Evolutionary conservation across 2,888 invertebrate species (phyloP).

Genomic region (Arctia plantaginis): DNA sequence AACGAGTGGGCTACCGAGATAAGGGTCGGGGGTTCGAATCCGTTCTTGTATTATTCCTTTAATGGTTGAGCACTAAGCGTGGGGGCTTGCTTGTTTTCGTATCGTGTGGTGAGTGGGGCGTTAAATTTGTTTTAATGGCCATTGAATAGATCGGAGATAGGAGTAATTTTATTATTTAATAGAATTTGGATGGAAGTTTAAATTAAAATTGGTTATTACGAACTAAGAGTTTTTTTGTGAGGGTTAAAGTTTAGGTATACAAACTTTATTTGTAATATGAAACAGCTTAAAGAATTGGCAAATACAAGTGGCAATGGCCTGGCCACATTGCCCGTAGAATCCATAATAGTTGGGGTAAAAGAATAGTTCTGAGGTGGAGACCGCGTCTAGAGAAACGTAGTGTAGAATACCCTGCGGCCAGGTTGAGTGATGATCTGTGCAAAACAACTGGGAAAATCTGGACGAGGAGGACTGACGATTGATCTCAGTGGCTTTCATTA

Average conservation of each 20-base stretch:
- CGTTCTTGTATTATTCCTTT: conserved; percentile 40
- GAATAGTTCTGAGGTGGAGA: too few relatives aligned
- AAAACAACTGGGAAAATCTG: too few relatives aligned
- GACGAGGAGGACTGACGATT: too few relatives aligned
- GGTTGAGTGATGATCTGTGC: too few relatives aligned
- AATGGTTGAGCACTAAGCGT: conserved; percentile 46
- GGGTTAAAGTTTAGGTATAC: neutral
- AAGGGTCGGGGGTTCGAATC: conserved; percentile 50
- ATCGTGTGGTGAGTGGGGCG: conserved; percentile 28
- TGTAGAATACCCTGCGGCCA: too few relatives aligned
- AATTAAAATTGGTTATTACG: neutral
- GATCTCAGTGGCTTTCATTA: too few relatives aligned
- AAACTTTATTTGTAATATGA: too few relatives aligned
- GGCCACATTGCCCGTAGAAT: too few relatives aligned
- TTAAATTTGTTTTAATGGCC: conserved; percentile 39
- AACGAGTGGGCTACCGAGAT: conserved; percentile 53
- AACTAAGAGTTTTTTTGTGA: neutral
- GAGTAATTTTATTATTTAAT: neutral
- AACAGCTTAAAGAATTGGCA: too few relatives aligned
- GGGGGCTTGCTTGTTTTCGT: conserved; percentile 49
- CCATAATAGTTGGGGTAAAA: too few relatives aligned
- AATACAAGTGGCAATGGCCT: too few relatives aligned
- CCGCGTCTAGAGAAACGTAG: too few relatives aligned
- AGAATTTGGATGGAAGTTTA: neutral
- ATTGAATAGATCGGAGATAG: conserved; percentile 1